Percentiles rank a stretch among this genome's conserved stretches.
Evolutionary conservation across 2,797 vertebrate species (phyloP).

Genomic region (Limosa lapponica): DNA sequence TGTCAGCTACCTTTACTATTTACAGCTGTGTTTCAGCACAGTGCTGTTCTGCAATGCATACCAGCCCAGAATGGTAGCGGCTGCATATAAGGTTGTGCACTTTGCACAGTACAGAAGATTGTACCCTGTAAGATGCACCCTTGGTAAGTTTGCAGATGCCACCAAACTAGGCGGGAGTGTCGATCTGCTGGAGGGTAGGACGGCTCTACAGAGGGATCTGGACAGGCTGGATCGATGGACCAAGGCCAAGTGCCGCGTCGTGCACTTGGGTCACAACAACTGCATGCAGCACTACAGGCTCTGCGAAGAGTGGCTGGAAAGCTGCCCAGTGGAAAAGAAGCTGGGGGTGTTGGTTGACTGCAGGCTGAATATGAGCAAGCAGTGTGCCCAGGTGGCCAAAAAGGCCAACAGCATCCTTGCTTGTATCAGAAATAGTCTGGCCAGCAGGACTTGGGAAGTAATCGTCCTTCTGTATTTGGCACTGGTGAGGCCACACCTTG

Average conservation of each 20-base stretch:
- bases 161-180: background rate
- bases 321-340: background rate
- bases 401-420: background rate
- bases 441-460: background rate
- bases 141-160: background rate
- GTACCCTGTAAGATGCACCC: background rate
- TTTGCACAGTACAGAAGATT: background rate
- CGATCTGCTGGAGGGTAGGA: background rate
- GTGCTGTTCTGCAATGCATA: background rate
- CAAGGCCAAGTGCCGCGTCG: background rate
- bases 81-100: background rate
- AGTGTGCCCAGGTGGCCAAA: background rate
- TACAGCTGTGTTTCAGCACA: background rate
- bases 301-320: background rate
- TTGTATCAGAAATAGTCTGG: background rate
- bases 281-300: background rate
- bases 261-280: background rate
- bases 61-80: background rate
- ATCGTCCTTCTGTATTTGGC: background rate
- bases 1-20: background rate
- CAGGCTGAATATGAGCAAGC: background rate
- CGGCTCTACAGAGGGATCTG: background rate
- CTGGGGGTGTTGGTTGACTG: background rate
- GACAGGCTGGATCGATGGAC: background rate
- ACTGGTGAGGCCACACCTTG: background rate